These are phyloP conservation scores for Oscarella lobularis DNA, from an alignment of 37 sponge, comb jelly and placozoan species.

Conservation along the genomic window DNA sequence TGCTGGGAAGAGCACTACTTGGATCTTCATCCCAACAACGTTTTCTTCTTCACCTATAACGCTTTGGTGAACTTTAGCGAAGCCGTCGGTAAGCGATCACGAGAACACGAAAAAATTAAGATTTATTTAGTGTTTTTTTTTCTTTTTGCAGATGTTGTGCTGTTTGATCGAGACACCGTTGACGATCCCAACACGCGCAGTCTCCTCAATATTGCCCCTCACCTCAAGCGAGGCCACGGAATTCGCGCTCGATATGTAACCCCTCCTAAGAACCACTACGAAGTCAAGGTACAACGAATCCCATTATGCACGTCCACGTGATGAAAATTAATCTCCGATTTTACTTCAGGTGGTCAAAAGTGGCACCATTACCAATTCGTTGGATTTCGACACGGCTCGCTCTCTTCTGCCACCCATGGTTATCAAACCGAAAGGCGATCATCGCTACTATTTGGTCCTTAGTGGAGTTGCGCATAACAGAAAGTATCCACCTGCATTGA, in stretches of 20 bases:
- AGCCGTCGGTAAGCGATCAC: not conserved
- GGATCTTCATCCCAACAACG: not conserved
- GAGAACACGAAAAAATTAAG: no score
- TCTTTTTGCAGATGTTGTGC: not conserved
- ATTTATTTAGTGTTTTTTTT: no score
- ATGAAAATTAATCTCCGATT: no score
- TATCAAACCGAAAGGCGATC: not conserved
- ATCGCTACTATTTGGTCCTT: not conserved
- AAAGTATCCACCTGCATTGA: no score
- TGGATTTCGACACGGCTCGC: not conserved
- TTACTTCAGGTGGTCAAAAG: not conserved
- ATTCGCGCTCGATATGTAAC: not conserved
- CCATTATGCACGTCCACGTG: no score
- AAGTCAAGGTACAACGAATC: constrained; percentile 5
- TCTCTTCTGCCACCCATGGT: not conserved
- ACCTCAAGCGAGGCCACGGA: not conserved
- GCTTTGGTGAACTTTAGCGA: not conserved
- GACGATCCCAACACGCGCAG: not conserved
- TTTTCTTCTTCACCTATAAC: not conserved
- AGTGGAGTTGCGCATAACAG: not conserved
- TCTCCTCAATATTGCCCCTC: not conserved
- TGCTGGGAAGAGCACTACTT: not conserved
- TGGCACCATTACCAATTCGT: not conserved
- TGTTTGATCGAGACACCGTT: not conserved
- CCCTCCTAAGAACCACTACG: not conserved